Percentiles rank a stretch among this genome's conserved stretches.
These are phyloP conservation scores for Alces alces DNA, from an alignment of 2,113 vertebrate genomes.

Conservation along the genomic window DNA sequence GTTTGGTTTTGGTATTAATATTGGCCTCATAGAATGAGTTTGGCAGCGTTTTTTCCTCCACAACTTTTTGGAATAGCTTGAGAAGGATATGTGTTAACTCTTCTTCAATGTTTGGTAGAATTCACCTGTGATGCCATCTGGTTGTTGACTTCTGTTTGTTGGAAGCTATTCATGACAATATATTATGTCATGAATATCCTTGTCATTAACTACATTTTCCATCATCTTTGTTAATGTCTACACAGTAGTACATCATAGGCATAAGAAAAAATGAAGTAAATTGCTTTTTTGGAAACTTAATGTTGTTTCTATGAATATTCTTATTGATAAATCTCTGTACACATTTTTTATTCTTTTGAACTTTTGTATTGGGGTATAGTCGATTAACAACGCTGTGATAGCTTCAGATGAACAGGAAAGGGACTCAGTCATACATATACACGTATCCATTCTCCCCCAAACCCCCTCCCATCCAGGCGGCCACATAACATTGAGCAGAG, in stretches of 20 bases:
- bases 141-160: background rate
- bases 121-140: background rate
- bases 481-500: background rate
- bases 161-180: background rate
- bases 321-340: background rate
- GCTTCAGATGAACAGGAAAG: background rate
- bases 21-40: background rate
- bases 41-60: background rate
- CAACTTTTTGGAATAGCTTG: background rate
- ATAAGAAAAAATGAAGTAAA: background rate
- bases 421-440: background rate
- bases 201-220: background rate
- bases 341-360: background rate
- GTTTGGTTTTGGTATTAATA: background rate
- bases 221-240: background rate
- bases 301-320: background rate
- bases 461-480: background rate
- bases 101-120: background rate
- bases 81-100: background rate
- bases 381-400: rapidly evolving
- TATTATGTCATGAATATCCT: background rate
- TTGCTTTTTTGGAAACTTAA: background rate
- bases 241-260: background rate
- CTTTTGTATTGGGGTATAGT: background rate
- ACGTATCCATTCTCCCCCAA: background rate